Evolutionary conservation across 2,888 invertebrate genomes (phyloP), one percentile per base, ranked within the genome.

Genomic region (Belgica antarctica): DNA sequence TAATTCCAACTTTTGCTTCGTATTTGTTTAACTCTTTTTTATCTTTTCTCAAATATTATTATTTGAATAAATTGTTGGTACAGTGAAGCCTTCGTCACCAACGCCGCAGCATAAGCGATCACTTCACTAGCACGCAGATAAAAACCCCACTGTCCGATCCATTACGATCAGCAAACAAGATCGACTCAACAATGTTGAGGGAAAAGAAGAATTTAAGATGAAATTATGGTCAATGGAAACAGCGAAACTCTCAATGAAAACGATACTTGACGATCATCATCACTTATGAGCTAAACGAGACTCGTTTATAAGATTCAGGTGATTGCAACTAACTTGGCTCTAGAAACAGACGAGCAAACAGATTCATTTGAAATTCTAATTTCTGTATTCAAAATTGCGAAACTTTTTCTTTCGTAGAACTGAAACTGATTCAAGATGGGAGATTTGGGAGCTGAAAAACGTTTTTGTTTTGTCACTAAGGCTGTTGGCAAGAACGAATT

Each of bases 101-200:
- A 22, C 17, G 52, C 12, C 34, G 12, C 34, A 31, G 12, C 5
- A 31, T 8, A 22, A 52, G 22, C 52, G 22, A 52, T 10, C 41
- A 41, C 15, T 41, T 41, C 41, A n/a, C n/a, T 5, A 41, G 12
- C 5, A n/a, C 10, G 41, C 41, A 10, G 41, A 12, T 52, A 31
- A 8, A 31, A 31, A n/a, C n/a, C 22, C 8, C 52, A 19, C 52
- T 52, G 52, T 52, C 22, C 19, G 12, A 8, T 52, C 22, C 52
- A 52, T 52, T 52, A 52, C n/a, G 52, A 52, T 52, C 22, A 52
- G 22, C 22, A 52, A 52, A 52, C n/a, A 52, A 52, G 52, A 52
- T 2, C 52, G 52, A 8, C 7, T 52, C 52, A 52, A 52, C 52
- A 52, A 19, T 52, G 22, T 52, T 12, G 52, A 52, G 52, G 7